Base-by-base conservation (phyloP, 2,888 invertebrate species). In the Hypselothyrea guttata region DNA sequence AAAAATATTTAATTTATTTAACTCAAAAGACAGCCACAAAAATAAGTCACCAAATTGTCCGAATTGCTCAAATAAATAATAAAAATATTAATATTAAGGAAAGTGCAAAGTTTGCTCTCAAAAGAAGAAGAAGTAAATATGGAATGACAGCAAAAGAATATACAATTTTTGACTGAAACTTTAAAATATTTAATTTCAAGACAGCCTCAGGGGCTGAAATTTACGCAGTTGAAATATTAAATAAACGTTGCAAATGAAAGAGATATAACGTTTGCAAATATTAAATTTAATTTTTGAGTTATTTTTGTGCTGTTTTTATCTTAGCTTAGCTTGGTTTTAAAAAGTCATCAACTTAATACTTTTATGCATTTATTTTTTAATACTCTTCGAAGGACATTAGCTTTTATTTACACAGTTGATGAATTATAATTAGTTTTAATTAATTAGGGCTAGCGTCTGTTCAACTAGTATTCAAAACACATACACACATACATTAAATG, bases 381-480 rank as follows among this genome's bases (percentile, higher is more conserved):
- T 84, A 77, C 77, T 77, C 74, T 53, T 76, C 67, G 67, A 84
- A 81, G 84, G 77, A 77, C 84, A 67, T 38, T 45, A 67, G 61
- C 8, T 60, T 67, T 58, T 81, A 68, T 76, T 62, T 83, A 85
- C 79, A 83, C 64, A 84, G 73, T 70, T 83, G 56, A 55, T 62
- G 35, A 52, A 16, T 44, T 37, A 30, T n/a, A 8, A 33, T 33
- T 33, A 33, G 4, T 33, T 8, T 11, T 41, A 65, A 48, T 51
- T 12, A 16, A 27, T 37, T 46, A 47, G 35, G n/a, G 13, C 40
- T 33, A 16, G 3, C 9, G 38, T 31, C 33, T 40, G 34, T 12
- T 18, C 15, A 31, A 45, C 28, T 28, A 38, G 5, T 48, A 38
- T 48, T 44, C 47, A 52, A 48, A 51, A 57, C 58, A 68, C 55